phyloP scores from a whole-genome alignment of 2,797 vertebrate genomes.

The Cercopithecus hamlyni region DNA sequence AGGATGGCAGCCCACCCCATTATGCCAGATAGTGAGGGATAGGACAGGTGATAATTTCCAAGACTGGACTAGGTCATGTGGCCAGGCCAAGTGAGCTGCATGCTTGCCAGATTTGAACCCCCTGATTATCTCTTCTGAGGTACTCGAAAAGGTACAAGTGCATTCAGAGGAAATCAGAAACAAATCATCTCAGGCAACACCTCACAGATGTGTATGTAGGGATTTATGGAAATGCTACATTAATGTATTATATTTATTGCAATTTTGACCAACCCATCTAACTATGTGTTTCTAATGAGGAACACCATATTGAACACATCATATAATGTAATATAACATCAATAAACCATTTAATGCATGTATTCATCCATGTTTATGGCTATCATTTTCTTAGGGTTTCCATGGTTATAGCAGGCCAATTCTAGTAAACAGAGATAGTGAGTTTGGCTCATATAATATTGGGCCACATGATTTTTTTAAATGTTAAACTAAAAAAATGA shows the following conservation, averaged over 20 bases:
- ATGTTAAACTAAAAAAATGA: constrained; percentile 10
- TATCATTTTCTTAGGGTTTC: neutral
- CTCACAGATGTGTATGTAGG: neutral
- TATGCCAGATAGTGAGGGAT: neutral
- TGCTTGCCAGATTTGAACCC: neutral
- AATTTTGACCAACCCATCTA: neutral
- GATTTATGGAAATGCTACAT: neutral
- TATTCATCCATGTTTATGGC: neutral
- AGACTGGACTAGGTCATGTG: neutral
- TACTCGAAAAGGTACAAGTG: neutral
- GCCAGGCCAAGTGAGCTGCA: neutral
- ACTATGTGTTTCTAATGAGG: neutral
- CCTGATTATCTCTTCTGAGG: neutral
- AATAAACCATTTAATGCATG: neutral
- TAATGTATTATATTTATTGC: too few relatives aligned
- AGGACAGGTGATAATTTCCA: neutral
- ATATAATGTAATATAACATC: neutral
- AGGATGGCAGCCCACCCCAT: neutral
- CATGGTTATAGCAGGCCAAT: neutral
- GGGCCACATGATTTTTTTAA: neutral
- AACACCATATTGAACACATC: neutral
- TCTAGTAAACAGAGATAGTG: neutral
- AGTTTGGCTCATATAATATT: neutral
- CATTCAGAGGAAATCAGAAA: neutral
- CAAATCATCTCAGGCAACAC: neutral